These are phyloP conservation scores for Australoheros facetus DNA, from an alignment of 2,797 vertebrate genomes.

Conservation along the genomic window DNA sequence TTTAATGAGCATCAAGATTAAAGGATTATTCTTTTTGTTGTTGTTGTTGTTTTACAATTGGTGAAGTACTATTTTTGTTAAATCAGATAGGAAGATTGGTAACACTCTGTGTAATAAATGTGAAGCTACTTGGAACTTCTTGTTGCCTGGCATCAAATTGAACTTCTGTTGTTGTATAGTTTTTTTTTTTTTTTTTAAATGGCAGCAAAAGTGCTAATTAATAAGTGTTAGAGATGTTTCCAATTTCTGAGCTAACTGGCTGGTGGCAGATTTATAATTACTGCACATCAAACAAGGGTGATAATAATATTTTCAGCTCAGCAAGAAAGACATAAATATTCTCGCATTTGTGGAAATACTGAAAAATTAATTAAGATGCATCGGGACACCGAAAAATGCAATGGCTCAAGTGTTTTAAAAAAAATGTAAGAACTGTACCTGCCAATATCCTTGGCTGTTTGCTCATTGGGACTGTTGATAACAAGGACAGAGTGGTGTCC, in stretches of 20 bases:
- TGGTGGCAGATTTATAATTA: neutral
- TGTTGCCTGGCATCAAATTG: neutral
- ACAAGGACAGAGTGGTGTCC: slow-evolving; percentile 86
- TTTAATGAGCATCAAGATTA: slow-evolving; percentile 1
- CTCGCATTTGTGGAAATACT: neutral
- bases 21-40: neutral
- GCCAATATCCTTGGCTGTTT: slow-evolving; percentile 86
- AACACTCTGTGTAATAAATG: neutral
- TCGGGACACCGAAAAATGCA: neutral
- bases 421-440: slow-evolving; percentile 76
- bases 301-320: slow-evolving; percentile 2
- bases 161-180: neutral
- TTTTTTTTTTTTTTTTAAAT: neutral
- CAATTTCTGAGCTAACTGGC: neutral
- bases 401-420: neutral
- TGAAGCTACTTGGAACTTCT: neutral
- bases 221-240: neutral
- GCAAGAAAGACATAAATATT: neutral
- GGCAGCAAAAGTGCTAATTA: neutral
- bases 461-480: slow-evolving; percentile 87
- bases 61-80: neutral
- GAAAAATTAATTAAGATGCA: neutral
- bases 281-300: neutral
- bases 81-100: neutral
- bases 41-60: neutral